phyloP scores from a whole-genome alignment of 2,888 invertebrate species.

The Morpho achilles region DNA sequence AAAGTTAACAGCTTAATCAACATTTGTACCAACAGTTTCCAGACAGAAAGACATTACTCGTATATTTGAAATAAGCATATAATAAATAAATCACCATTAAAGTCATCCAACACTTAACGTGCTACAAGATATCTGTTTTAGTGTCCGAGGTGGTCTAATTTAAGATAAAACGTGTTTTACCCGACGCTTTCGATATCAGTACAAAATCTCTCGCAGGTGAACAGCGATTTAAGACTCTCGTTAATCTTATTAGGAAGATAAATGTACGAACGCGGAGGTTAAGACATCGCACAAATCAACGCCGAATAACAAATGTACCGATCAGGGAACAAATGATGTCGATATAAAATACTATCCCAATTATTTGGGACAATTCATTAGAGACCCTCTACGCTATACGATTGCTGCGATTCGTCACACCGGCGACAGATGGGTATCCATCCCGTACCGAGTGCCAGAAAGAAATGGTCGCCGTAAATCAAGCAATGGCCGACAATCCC shows the following conservation, averaged over 20 bases:
- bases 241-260: constrained; percentile 38
- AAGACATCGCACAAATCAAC: constrained; percentile 72
- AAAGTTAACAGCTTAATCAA: too few relatives aligned
- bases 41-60: neutral
- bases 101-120: constrained; percentile 21
- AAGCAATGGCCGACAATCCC: constrained; percentile 72
- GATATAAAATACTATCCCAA: constrained; percentile 77
- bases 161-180: constrained; percentile 19
- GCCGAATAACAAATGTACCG: constrained; percentile 67
- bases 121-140: constrained; percentile 16
- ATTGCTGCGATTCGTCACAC: constrained; percentile 71
- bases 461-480: constrained; percentile 74
- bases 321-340: constrained; percentile 71
- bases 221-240: constrained; percentile 31
- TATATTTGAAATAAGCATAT: constrained; percentile 1
- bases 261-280: constrained; percentile 44
- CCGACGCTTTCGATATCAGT: constrained; percentile 25
- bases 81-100: constrained; percentile 15
- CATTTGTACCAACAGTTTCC: neutral
- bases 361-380: constrained; percentile 79
- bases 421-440: constrained; percentile 69
- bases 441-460: constrained; percentile 71
- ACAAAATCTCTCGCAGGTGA: constrained; percentile 31
- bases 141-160: constrained; percentile 25
- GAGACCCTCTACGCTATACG: constrained; percentile 64